Percentiles rank a stretch among this genome's conserved stretches.
Evolutionary conservation across 2,797 vertebrate species (phyloP).

Genomic region (Sebastolobus altivelis): DNA sequence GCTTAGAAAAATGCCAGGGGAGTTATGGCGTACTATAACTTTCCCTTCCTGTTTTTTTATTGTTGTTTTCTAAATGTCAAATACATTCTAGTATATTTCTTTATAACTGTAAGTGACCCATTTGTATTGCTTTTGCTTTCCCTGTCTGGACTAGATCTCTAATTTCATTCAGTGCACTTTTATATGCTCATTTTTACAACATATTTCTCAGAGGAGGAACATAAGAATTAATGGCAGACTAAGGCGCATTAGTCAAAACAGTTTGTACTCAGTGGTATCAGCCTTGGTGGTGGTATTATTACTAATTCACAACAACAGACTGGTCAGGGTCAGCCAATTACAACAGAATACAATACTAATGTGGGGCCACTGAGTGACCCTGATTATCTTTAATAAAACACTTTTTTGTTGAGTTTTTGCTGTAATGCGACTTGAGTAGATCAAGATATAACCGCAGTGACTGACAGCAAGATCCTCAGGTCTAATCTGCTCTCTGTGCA

Average conservation of each 20-base stretch:
- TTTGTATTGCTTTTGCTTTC: not conserved
- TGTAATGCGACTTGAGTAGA: not conserved
- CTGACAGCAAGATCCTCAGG: not conserved
- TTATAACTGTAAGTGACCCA: not conserved
- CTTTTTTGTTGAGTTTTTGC: not conserved
- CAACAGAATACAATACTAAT: conserved; percentile 14
- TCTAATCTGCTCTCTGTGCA: conserved; percentile 37
- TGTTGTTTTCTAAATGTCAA: not conserved
- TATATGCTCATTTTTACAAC: not conserved
- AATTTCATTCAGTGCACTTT: not conserved
- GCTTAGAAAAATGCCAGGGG: not conserved
- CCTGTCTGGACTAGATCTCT: not conserved
- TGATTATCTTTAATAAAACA: not conserved
- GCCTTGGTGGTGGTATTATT: conserved; percentile 3
- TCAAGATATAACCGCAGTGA: not conserved
- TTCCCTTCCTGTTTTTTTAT: not conserved
- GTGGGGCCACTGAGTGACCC: not conserved
- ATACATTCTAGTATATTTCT: not conserved
- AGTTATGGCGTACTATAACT: not conserved
- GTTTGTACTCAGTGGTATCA: not conserved
- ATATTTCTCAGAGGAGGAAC: not conserved
- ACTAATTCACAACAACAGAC: conserved; percentile 14
- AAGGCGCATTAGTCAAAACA: conserved; percentile 3
- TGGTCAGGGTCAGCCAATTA: conserved; percentile 15
- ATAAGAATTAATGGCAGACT: not conserved